Evolutionary conservation across 2,888 invertebrate genomes (phyloP).

Genomic region (Syritta pipiens): DNA sequence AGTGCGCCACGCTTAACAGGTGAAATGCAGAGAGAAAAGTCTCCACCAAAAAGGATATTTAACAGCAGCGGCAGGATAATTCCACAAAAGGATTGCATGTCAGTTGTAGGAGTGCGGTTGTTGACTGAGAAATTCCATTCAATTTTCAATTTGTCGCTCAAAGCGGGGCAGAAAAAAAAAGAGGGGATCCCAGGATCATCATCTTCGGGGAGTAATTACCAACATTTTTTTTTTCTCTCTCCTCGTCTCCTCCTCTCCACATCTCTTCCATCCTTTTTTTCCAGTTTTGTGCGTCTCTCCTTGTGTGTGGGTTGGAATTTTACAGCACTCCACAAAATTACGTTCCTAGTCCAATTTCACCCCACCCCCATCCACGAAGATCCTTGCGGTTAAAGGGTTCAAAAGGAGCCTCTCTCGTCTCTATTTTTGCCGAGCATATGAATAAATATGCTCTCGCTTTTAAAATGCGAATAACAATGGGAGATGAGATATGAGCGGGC

Average conservation of each 20-base stretch:
- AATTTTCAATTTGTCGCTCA: too few relatives aligned
- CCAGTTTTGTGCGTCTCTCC: too few relatives aligned
- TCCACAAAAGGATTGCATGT: conserved; percentile 3
- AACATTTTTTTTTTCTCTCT: conserved; percentile 52
- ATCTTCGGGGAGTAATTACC: conserved; percentile 38
- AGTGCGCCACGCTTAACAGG: conserved; percentile 16
- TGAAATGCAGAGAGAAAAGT: conserved; percentile 17
- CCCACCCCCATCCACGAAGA: background rate
- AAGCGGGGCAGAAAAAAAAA: too few relatives aligned
- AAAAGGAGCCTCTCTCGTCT: too few relatives aligned
- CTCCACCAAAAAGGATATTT: background rate
- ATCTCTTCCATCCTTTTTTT: too few relatives aligned
- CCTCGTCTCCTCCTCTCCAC: too few relatives aligned
- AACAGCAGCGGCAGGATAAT: background rate
- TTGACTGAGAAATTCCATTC: background rate
- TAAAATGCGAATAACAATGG: conserved; percentile 8
- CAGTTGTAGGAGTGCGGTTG: background rate
- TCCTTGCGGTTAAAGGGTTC: conserved; percentile 38
- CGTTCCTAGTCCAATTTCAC: background rate
- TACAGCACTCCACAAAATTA: too few relatives aligned
- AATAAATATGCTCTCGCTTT: conserved; percentile 29
- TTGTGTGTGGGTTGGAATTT: too few relatives aligned
- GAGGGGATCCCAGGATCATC: background rate
- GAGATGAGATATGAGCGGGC: background rate
- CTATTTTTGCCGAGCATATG: conserved; percentile 18